phyloP scores from a whole-genome alignment of 2,888 invertebrate genomes.

The Oscheius sp. region DNA sequence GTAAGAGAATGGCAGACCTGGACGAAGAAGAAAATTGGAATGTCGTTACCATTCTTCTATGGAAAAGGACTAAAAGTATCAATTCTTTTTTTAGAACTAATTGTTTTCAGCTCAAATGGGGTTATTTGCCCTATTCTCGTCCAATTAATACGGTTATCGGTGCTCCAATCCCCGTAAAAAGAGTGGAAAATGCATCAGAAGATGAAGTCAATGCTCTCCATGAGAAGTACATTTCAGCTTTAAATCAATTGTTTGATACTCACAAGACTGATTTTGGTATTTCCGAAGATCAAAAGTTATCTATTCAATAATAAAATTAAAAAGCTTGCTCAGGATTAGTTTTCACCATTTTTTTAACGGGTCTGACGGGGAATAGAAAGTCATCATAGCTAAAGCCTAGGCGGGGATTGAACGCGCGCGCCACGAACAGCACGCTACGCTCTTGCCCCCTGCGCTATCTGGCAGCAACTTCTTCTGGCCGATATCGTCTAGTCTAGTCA shows the following conservation, averaged over 20 bases:
- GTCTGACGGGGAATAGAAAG: constrained; percentile 20
- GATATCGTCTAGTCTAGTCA: too few relatives aligned
- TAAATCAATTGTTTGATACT: constrained; percentile 82
- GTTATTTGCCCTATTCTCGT: constrained; percentile 78
- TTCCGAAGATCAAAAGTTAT: constrained; percentile 33
- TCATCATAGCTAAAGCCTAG: constrained; percentile 6
- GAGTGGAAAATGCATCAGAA: constrained; percentile 39
- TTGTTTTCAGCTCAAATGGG: constrained; percentile 84
- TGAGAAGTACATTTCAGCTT: constrained; percentile 78
- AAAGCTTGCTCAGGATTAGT: not conserved
- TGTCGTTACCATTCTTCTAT: constrained; percentile 71
- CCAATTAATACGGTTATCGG: constrained; percentile 58
- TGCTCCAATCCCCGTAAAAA: constrained; percentile 50
- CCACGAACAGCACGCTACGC: not conserved
- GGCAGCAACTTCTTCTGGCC: too few relatives aligned
- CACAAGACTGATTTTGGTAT: constrained; percentile 81
- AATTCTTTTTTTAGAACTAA: not conserved
- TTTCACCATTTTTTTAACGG: constrained; percentile 12
- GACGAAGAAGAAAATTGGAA: constrained; percentile 62
- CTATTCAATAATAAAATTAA: constrained; percentile 36
- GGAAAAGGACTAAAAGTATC: constrained; percentile 81
- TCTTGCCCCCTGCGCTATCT: not conserved
- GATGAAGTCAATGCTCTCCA: constrained; percentile 77
- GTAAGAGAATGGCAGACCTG: constrained; percentile 37
- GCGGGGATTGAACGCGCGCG: not conserved